Evolutionary conservation across 1,140 invertebrate genomes (phyloP).

Genomic region (Cherax destructor): DNA sequence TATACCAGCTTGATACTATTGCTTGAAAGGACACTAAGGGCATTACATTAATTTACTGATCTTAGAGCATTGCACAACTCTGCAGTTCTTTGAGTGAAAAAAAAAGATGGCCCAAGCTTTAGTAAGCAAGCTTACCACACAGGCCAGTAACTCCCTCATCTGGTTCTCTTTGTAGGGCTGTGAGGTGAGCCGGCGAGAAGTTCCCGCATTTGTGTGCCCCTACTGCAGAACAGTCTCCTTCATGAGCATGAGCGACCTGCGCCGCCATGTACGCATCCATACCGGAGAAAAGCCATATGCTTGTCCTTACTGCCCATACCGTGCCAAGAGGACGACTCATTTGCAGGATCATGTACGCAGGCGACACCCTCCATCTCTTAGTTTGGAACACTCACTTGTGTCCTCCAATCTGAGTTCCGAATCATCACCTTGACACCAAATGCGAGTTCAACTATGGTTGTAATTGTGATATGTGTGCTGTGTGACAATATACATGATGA

Average conservation of each 20-base stretch:
- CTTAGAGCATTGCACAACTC: no score
- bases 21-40: no score
- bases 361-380: slow-evolving; percentile 28
- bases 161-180: slow-evolving; percentile 67
- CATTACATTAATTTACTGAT: no score
- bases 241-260: slow-evolving; percentile 55
- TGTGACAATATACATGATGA: not conserved
- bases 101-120: slow-evolving; percentile 5
- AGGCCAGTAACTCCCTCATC: slow-evolving; percentile 41
- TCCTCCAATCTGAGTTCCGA: not conserved
- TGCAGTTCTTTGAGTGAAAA: no score
- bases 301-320: slow-evolving; percentile 52
- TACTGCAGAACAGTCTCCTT: slow-evolving; percentile 63
- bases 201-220: slow-evolving; percentile 39
- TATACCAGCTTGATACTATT: no score
- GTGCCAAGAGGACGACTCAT: slow-evolving; percentile 62
- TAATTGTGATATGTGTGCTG: not conserved
- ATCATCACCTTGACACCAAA: slow-evolving; percentile 3
- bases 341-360: slow-evolving; percentile 56
- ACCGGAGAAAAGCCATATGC: slow-evolving; percentile 63
- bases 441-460: not conserved
- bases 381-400: not conserved
- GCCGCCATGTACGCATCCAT: slow-evolving; percentile 63
- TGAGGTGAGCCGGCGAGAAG: slow-evolving; percentile 49
- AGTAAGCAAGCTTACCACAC: not conserved